Base-by-base conservation (phyloP, 2,113 vertebrate genomes). In the Panthera leo region DNA sequence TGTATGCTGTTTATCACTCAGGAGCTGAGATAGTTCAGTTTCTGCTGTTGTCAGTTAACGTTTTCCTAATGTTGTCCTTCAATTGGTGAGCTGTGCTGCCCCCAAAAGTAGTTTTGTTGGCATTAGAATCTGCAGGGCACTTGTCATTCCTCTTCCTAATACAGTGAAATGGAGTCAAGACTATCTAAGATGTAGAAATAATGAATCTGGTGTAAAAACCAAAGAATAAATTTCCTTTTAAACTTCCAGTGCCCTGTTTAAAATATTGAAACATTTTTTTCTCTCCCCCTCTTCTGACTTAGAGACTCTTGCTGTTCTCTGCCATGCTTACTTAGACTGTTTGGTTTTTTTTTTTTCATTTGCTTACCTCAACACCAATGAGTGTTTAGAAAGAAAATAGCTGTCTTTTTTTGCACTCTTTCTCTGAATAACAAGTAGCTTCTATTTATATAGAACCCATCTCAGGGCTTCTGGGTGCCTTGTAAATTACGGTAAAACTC, bases 351-450 rank as follows among this genome's bases (percentile, higher is more conserved):
- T 67, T 55, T 53, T 93, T 90, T 88, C 1, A 2, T 89, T 92
- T 97, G 53, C 97, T 98, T 95, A 90, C 55, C 42, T 93, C 73
- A 94, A 70, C 42, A 94, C 79, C 63, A 70, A 2, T 91, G 45
- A 96, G 67, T 92, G 27, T 95, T 96, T 94, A 96, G 63, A 96
- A 97, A 96, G 89, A 97, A 97, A 97, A 94, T 92, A 96, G 68
- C 84, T 86, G 61, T 27, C 16, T 79, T 67, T 96, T 96, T 89
- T 95, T 85, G n/a, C 45, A 90, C 89, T 89, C 67, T 73, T 90
- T 67, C 71, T 94, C 67, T 92, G 83, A 95, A 97, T 95, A 97
- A 67, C 73, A 96, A 85, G 42, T 88, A 48, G 45, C 42, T 97
- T 96, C 55, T 97, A 67, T 96, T 97, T 98, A 71, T 96, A 11